phyloP scores from a whole-genome alignment of 2,888 invertebrate genomes.

The Diachrysia chrysitis region DNA sequence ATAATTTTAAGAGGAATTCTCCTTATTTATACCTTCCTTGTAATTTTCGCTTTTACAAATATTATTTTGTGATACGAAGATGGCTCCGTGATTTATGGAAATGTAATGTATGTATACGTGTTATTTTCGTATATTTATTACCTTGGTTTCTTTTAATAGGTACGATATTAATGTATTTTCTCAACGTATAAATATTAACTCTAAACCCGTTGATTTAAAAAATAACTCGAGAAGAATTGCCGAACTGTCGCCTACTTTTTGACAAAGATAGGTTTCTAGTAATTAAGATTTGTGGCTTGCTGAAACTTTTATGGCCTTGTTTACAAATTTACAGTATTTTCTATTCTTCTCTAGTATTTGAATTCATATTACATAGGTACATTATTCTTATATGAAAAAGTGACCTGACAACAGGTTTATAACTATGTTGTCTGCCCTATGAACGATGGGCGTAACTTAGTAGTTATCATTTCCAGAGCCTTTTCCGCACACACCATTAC shows the following conservation, averaged over 20 bases:
- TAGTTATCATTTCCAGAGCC: conserved; percentile 1
- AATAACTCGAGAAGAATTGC: conserved; percentile 5
- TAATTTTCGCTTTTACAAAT: conserved; percentile 11
- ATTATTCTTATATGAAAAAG: neutral
- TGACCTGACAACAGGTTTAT: neutral
- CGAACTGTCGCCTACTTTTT: conserved; percentile 3
- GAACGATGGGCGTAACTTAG: neutral
- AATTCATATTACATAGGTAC: no score
- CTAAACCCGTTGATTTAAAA: neutral
- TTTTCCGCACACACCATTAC: conserved; percentile 2
- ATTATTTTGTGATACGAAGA: conserved; percentile 14
- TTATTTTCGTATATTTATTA: neutral
- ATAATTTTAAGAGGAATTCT: conserved; percentile 7
- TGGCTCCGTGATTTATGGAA: conserved; percentile 1
- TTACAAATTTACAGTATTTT: conserved; percentile 16
- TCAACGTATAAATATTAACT: neutral
- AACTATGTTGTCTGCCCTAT: neutral
- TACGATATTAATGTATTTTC: neutral
- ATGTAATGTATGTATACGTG: neutral
- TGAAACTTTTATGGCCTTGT: conserved; percentile 38
- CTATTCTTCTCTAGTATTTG: neutral
- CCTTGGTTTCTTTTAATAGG: neutral
- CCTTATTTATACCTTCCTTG: neutral
- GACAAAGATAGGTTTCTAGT: conserved; percentile 13
- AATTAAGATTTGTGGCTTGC: conserved; percentile 19